These are phyloP conservation scores for Bergia puertoricense DNA, from an alignment of 92 coral and sea anemone species.

Conservation along the genomic window DNA sequence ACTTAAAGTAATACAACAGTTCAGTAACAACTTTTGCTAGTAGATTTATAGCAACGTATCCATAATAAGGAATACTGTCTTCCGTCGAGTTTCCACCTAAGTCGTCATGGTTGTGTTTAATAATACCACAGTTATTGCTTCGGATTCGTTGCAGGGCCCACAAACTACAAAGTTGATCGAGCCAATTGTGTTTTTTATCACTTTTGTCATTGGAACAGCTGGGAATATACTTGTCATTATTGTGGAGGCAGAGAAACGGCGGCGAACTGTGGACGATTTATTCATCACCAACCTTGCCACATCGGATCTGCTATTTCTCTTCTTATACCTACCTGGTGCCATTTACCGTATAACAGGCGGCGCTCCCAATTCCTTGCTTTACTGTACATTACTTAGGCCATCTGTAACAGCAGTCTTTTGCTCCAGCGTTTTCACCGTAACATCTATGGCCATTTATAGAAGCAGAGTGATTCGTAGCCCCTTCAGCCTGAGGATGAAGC, in stretches of 20 bases:
- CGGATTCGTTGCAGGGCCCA: background rate
- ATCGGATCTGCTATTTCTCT: conserved; percentile 33
- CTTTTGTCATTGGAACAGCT: conserved; percentile 34
- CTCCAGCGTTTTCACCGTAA: conserved; percentile 30
- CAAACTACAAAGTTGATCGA: background rate
- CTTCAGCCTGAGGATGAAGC: conserved; percentile 28
- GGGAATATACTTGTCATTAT: conserved; percentile 27
- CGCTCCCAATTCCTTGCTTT: conserved; percentile 7
- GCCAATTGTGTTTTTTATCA: conserved; percentile 25
- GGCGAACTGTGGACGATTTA: conserved; percentile 25
- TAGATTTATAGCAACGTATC: background rate
- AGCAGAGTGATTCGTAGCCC: conserved; percentile 32
- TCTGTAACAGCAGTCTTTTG: conserved; percentile 28
- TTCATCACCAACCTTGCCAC: conserved; percentile 21
- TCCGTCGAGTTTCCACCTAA: background rate
- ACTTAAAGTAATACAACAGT: background rate
- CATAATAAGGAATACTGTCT: background rate
- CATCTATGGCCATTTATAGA: conserved; percentile 40
- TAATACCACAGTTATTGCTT: background rate
- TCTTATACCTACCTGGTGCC: conserved; percentile 18
- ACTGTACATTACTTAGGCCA: conserved; percentile 27
- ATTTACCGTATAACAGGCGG: conserved; percentile 2
- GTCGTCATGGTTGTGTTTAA: background rate
- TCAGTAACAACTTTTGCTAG: background rate
- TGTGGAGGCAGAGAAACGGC: conserved; percentile 29